Conservation (phyloP, 53 echinoderm and acorn worm genomes). For the Holothuria scabra region DNA sequence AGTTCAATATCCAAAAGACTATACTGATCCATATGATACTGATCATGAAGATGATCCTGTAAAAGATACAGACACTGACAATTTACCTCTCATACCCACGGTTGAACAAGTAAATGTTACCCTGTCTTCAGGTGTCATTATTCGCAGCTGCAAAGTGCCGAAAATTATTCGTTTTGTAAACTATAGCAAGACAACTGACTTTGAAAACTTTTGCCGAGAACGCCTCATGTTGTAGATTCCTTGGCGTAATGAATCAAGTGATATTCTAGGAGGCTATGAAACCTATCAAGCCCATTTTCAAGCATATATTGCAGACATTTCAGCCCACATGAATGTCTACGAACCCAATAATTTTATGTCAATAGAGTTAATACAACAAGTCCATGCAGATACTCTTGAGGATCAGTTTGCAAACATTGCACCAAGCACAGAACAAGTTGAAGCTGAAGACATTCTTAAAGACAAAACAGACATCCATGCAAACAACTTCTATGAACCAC, state of each 20-base stretch:
- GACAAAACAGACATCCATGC: background rate
- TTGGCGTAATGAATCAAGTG: slow-evolving; percentile 14
- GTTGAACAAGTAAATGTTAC: background rate
- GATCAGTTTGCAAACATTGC: background rate
- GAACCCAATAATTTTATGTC: background rate
- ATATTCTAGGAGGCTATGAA: background rate
- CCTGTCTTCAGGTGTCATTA: slow-evolving; percentile 7
- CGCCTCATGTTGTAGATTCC: slow-evolving; percentile 28
- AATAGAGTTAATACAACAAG: no score
- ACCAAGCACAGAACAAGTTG: slow-evolving; percentile 41
- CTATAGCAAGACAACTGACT: slow-evolving; percentile 15
- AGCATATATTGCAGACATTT: background rate
- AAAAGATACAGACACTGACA: background rate
- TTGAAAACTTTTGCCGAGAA: slow-evolving; percentile 41
- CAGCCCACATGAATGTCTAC: no score
- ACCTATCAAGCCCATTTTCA: background rate
- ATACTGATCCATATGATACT: slow-evolving; percentile 37
- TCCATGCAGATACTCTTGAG: background rate
- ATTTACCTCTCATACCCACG: background rate
- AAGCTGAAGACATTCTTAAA: slow-evolving; percentile 38
- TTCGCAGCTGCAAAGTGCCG: slow-evolving; percentile 16
- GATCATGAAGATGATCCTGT: slow-evolving; percentile 54
- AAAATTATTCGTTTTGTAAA: slow-evolving; percentile 62
- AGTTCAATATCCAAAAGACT: slow-evolving; percentile 37
- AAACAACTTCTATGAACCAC: slow-evolving; percentile 28